Base-by-base conservation (phyloP, 23 tunicate genomes). In the Styela clava region DNA sequence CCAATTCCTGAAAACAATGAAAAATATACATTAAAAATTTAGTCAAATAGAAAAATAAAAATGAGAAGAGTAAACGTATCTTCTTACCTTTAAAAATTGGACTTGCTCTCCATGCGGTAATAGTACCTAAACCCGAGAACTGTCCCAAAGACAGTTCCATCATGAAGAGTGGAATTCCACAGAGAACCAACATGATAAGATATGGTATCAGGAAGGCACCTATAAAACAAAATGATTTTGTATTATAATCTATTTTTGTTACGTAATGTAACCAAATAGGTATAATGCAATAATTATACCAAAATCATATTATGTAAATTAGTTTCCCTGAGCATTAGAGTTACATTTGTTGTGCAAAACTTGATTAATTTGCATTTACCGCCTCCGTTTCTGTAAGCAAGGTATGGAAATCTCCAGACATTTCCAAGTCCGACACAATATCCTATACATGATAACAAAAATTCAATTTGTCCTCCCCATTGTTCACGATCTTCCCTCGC, bases 181-280 rank as follows among this genome's bases (percentile, higher is more conserved):
- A 91, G 25, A 91, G 35, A n/a, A 85, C 69, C 82, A 96, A 83
- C 99, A 96, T 96, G 61, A 96, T 86, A 29, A 96, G 33, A 73
- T 96, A 96, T 16, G 99, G 99, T 64, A 96, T 96, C 22, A 96
- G 72, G 69, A 96, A 96, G 28, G 98, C 98, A 7, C 98, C 98
- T 92, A 76, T 9, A 28, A 78, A 64, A 64, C 3, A 69, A 79
- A 36, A 24, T 37, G 29, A 69, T 74, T 51, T 20, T 69, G n/a
- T n/a, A n/a, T n/a, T n/a, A n/a, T n/a, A n/a, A 21, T 61, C 22
- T 61, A 61, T 61, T 22, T 23, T 61, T 21, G n/a, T 61, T 22
- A 61, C 22, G 64, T 61, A 0, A 21, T 61, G 22, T 61, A n/a
- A n/a, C n/a, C n/a, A n/a, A n/a, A n/a, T n/a, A n/a, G n/a, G n/a